These are phyloP conservation scores for Morpho helenor DNA, from an alignment of 2,888 invertebrate genomes.

Conservation along the genomic window DNA sequence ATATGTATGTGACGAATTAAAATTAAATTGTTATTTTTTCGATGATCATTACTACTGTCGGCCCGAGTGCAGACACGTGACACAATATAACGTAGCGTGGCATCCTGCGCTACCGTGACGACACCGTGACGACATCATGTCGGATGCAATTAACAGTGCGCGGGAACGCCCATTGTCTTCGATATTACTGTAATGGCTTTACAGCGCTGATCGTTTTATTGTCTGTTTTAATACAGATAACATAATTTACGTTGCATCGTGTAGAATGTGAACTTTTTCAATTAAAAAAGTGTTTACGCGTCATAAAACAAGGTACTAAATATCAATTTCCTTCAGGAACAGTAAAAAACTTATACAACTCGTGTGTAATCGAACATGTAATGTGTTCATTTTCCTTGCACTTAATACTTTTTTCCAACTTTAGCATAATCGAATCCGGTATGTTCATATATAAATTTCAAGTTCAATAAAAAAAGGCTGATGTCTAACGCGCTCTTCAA, in stretches of 20 bases:
- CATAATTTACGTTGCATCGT: not conserved
- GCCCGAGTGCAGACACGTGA: not conserved
- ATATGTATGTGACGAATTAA: too few species aligned
- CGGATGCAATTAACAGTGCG: constrained; percentile 5
- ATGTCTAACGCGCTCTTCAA: too few species aligned
- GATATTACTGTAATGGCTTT: not conserved
- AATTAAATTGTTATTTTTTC: too few species aligned
- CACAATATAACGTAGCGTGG: not conserved
- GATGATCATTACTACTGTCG: too few species aligned
- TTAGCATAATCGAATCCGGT: too few species aligned
- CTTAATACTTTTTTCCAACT: too few species aligned
- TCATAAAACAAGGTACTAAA: too few species aligned
- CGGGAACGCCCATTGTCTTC: constrained; percentile 12
- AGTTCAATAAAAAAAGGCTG: too few species aligned
- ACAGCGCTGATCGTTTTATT: not conserved
- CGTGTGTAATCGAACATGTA: too few species aligned
- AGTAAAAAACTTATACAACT: not conserved
- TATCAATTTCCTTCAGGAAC: not conserved
- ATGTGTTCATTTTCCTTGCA: too few species aligned
- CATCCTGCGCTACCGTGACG: constrained; percentile 6
- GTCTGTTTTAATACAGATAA: not conserved
- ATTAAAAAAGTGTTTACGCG: constrained; percentile 1
- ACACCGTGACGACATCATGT: constrained; percentile 14
- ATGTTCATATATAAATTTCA: too few species aligned
- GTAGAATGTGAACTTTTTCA: constrained; percentile 1